Percentiles rank a stretch among this genome's conserved stretches.
These are phyloP conservation scores for Phocoena phocoena DNA, from an alignment of 2,113 vertebrate species.

Conservation along the genomic window DNA sequence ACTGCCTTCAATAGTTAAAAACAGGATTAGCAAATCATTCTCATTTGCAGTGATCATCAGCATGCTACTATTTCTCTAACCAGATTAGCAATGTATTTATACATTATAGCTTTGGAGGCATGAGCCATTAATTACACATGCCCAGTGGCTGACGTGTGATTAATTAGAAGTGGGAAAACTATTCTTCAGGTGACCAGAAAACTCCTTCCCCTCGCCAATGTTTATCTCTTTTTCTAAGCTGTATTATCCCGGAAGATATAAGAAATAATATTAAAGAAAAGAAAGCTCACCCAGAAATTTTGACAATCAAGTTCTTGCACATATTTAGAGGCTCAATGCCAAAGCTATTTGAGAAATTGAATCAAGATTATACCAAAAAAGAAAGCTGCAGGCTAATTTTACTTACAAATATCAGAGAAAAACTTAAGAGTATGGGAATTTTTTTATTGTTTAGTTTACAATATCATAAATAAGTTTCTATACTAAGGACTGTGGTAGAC, in stretches of 20 bases:
- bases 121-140: conserved; percentile 69
- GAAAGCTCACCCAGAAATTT: not conserved
- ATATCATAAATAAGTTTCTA: not conserved
- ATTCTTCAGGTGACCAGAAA: conserved; percentile 69
- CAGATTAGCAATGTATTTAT: conserved; percentile 67
- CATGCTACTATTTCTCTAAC: conserved; percentile 50
- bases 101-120: conserved; percentile 37
- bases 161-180: conserved; percentile 74
- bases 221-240: conserved; percentile 60
- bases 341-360: not conserved
- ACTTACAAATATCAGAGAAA: not conserved
- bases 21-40: not conserved
- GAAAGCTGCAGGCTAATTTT: not conserved
- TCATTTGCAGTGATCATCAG: conserved; percentile 47
- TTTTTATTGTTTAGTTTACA: not conserved
- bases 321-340: not conserved
- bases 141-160: conserved; percentile 66
- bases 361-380: not conserved
- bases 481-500: not conserved
- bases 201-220: conserved; percentile 59
- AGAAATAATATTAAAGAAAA: conserved; percentile 21
- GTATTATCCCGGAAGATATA: not conserved
- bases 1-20: not conserved
- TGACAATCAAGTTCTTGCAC: not conserved
- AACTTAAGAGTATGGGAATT: not conserved